Conservation (phyloP, 2,113 vertebrate species). For the Pantherophis guttatus region DNA sequence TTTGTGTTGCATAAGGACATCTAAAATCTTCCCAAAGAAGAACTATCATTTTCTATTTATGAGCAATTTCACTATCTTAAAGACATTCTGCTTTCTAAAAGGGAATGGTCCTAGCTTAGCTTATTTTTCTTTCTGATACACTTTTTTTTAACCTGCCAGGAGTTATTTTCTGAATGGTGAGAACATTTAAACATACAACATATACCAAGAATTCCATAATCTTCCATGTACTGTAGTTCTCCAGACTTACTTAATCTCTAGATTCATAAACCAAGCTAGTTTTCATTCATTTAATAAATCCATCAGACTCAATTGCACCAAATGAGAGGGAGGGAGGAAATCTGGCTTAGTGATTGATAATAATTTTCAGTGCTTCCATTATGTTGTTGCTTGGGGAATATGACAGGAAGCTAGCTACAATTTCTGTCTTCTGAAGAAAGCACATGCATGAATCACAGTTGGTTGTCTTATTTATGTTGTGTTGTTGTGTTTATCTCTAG, state of each 20-base stretch:
- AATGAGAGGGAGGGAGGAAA: background rate
- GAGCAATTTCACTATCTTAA: background rate
- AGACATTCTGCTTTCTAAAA: background rate
- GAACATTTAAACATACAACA: background rate
- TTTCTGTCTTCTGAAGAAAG: constrained; percentile 27
- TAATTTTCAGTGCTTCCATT: background rate
- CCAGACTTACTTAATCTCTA: background rate
- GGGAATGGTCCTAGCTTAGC: background rate
- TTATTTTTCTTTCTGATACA: background rate
- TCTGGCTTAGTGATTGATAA: background rate
- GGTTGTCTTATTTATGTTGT: constrained; percentile 1
- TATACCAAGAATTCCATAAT: background rate
- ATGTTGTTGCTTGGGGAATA: background rate
- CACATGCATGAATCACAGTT: constrained; percentile 30
- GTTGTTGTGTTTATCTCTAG: constrained; percentile 38
- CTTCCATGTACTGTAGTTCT: background rate
- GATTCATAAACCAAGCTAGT: background rate
- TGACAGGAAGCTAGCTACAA: constrained; percentile 25
- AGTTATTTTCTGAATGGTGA: background rate
- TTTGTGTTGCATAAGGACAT: background rate
- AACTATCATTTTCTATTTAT: background rate
- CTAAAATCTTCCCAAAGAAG: background rate
- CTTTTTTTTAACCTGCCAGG: background rate
- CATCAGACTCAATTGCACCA: background rate
- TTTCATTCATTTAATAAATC: background rate